phyloP scores from a whole-genome alignment of 2,113 vertebrate species.

The Neogale vison region DNA sequence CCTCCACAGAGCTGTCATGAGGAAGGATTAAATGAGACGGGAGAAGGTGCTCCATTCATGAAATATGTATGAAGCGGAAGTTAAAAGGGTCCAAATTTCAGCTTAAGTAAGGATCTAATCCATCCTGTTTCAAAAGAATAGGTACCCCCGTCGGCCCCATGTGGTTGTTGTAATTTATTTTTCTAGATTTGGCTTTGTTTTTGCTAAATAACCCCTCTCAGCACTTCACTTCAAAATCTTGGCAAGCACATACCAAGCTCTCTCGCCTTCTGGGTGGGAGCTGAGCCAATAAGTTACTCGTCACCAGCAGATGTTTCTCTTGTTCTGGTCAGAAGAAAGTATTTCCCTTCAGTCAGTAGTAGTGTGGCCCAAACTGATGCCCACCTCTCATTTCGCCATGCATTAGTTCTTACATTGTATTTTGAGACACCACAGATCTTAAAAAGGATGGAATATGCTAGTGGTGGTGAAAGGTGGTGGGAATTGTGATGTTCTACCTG shows the following conservation, averaged over 20 bases:
- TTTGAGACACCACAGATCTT: not conserved
- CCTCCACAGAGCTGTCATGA: not conserved
- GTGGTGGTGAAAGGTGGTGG: not conserved
- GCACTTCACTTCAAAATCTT: not conserved
- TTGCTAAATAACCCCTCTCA: not conserved
- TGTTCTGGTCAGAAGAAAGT: not conserved
- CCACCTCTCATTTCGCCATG: not conserved
- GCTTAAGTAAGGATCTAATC: not conserved
- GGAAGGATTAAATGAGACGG: not conserved
- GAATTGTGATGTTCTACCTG: fast-evolving
- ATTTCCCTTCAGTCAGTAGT: not conserved
- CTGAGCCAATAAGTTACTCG: not conserved
- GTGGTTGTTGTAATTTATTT: not conserved
- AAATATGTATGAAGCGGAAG: not conserved
- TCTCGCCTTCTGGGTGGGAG: not conserved
- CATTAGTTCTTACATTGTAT: not conserved
- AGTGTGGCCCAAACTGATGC: not conserved
- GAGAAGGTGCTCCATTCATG: not conserved
- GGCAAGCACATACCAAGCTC: not conserved
- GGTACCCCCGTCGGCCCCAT: not conserved
- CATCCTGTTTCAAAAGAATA: not conserved
- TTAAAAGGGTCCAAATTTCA: not conserved
- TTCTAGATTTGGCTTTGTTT: not conserved
- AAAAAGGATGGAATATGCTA: not conserved
- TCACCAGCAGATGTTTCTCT: not conserved